phyloP scores from a whole-genome alignment of 2,888 invertebrate genomes.

The Perizoma affinitatum region DNA sequence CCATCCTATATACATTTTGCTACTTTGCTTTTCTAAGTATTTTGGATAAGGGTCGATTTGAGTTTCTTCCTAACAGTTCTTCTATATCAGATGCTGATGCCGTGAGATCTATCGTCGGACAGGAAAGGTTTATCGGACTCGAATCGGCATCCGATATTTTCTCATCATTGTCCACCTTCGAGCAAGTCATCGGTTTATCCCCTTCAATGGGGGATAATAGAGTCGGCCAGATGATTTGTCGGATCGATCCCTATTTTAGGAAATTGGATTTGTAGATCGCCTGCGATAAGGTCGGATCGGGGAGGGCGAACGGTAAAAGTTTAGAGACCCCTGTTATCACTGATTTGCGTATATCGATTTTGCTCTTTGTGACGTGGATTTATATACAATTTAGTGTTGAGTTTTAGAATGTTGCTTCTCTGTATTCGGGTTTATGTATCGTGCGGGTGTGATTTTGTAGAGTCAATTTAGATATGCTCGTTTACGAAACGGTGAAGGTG shows the following conservation, averaged over 20 bases:
- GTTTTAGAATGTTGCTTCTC: slow-evolving; percentile 19
- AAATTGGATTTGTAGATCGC: slow-evolving; percentile 85
- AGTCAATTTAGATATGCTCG: slow-evolving; percentile 2
- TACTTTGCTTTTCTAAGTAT: not conserved
- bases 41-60: slow-evolving; percentile 5
- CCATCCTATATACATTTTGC: not conserved
- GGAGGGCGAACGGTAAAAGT: slow-evolving; percentile 66
- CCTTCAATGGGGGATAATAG: slow-evolving; percentile 49
- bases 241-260: slow-evolving; percentile 84
- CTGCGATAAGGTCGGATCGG: slow-evolving; percentile 66
- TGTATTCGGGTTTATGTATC: slow-evolving; percentile 16
- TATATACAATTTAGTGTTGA: slow-evolving; percentile 50
- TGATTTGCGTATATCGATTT: slow-evolving; percentile 81
- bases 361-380: slow-evolving; percentile 57
- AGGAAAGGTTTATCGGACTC: slow-evolving; percentile 30
- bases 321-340: slow-evolving; percentile 74
- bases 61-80: too few relatives aligned
- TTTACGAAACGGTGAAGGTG: not conserved
- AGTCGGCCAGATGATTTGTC: slow-evolving; percentile 79
- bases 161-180: slow-evolving; percentile 44
- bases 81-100: slow-evolving; percentile 14
- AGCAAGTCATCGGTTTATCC: slow-evolving; percentile 56
- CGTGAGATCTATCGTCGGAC: slow-evolving; percentile 24
- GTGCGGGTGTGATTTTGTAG: slow-evolving; percentile 7
- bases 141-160: slow-evolving; percentile 34